phyloP scores from a whole-genome alignment of 92 coral and sea anemone species.

The Palythoa heliodiscus region DNA sequence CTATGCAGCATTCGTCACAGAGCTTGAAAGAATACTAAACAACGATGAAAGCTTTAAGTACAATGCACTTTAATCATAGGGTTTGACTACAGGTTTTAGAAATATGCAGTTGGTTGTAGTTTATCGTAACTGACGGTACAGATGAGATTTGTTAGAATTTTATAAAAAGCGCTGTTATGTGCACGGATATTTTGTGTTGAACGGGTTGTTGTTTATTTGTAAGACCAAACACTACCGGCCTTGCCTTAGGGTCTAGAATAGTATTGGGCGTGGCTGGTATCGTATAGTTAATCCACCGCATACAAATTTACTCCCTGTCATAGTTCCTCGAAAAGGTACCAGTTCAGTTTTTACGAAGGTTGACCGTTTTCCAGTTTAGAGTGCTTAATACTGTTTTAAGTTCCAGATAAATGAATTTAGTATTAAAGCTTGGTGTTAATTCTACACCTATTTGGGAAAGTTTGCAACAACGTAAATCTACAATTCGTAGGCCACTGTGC shows the following conservation, averaged over 20 bases:
- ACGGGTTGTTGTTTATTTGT: not conserved
- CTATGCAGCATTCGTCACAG: not conserved
- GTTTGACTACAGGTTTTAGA: conserved; percentile 10
- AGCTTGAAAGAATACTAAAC: not conserved
- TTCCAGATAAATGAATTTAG: too few species aligned
- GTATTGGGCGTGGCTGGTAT: conserved; percentile 1
- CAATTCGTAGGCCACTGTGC: not conserved
- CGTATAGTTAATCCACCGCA: conserved; percentile 1
- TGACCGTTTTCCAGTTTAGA: too few species aligned
- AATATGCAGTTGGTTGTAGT: not conserved
- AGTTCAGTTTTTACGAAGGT: not conserved
- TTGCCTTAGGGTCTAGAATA: not conserved
- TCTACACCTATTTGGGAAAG: too few species aligned
- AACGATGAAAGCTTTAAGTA: conserved; percentile 15
- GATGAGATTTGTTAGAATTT: not conserved
- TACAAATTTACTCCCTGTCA: not conserved
- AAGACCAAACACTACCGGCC: not conserved
- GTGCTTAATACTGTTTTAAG: too few species aligned
- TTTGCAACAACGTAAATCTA: not conserved
- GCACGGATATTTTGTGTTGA: not conserved
- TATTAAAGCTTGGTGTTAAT: too few species aligned
- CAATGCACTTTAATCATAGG: conserved; percentile 4
- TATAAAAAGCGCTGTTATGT: not conserved
- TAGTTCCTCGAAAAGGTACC: not conserved
- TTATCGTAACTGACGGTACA: not conserved